Percentiles rank a stretch among this genome's conserved stretches.
Evolutionary conservation across 2,888 invertebrate genomes (phyloP).

Genomic region (Netelia melanura): DNA sequence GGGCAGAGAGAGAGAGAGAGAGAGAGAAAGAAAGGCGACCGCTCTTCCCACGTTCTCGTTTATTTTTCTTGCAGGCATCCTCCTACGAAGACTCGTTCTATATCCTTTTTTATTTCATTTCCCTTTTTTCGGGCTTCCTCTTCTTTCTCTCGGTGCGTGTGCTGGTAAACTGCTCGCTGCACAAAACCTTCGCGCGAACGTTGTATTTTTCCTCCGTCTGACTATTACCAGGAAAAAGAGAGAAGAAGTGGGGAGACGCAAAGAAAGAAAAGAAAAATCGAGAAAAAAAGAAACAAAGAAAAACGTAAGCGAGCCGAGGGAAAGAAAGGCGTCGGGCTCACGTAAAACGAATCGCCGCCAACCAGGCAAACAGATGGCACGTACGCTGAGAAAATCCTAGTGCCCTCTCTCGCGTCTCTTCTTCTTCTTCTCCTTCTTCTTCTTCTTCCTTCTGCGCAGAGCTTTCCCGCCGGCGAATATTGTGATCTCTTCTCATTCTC

Average conservation of each 20-base stretch:
- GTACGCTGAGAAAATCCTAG: slow-evolving; percentile 67
- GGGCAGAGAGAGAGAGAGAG: slow-evolving; percentile 8
- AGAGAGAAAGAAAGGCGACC: slow-evolving; percentile 25
- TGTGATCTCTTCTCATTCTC: slow-evolving; percentile 7
- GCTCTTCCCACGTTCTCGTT: slow-evolving; percentile 50
- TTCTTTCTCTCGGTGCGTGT: slow-evolving; percentile 50
- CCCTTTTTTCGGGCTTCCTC: slow-evolving; percentile 29
- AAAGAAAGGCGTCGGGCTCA: slow-evolving; percentile 55
- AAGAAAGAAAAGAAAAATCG: not conserved
- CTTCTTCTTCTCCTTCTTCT: not conserved
- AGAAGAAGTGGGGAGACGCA: not conserved
- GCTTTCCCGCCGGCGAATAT: slow-evolving; percentile 27
- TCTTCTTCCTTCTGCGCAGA: slow-evolving; percentile 6
- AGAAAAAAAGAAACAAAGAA: not conserved
- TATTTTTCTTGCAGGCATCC: slow-evolving; percentile 61
- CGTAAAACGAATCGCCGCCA: slow-evolving; percentile 71
- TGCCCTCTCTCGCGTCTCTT: slow-evolving; percentile 6
- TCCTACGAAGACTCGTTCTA: slow-evolving; percentile 31
- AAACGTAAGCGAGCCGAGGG: not conserved
- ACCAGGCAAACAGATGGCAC: slow-evolving; percentile 72
- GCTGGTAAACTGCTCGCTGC: slow-evolving; percentile 48
- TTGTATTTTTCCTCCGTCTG: slow-evolving; percentile 50
- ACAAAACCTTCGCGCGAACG: slow-evolving; percentile 21
- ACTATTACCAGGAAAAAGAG: slow-evolving; percentile 29
- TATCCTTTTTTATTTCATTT: slow-evolving; percentile 39